Evolutionary conservation across 1,140 invertebrate species (phyloP).

Genomic region (Drosophila baimaii): DNA sequence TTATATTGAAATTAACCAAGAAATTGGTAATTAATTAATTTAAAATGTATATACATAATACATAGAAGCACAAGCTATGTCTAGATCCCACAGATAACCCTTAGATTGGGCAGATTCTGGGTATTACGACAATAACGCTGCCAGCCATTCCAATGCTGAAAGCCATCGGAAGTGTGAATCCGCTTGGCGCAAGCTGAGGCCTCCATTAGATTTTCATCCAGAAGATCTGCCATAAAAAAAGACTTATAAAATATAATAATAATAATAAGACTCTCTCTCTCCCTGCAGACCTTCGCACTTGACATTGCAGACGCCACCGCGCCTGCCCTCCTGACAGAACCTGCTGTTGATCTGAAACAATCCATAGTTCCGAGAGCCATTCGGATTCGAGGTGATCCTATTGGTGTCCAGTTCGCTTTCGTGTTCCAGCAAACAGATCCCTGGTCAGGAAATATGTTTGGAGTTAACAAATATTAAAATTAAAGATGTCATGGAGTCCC

Average conservation of each 20-base stretch:
- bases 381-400: slow-evolving; percentile 86
- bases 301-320: slow-evolving; percentile 66
- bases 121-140: slow-evolving; percentile 87
- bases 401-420: slow-evolving; percentile 88
- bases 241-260: background rate
- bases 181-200: slow-evolving; percentile 88
- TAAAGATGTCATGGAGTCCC: too few species aligned
- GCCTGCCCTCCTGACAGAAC: slow-evolving; percentile 57
- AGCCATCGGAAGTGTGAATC: slow-evolving; percentile 87
- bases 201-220: slow-evolving; percentile 88
- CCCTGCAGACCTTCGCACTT: slow-evolving; percentile 77
- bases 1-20: background rate
- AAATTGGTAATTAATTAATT: background rate
- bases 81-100: slow-evolving; percentile 62
- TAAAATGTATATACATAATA: background rate
- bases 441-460: slow-evolving; percentile 70
- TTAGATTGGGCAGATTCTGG: slow-evolving; percentile 86
- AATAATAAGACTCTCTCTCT: too few species aligned
- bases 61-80: background rate
- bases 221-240: slow-evolving; percentile 84
- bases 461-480: too few species aligned
- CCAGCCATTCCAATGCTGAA: slow-evolving; percentile 89
- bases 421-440: slow-evolving; percentile 89
- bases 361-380: slow-evolving; percentile 88
- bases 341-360: slow-evolving; percentile 86